phyloP scores from a whole-genome alignment of 1,140 invertebrate genomes.

The Calliopsis andreniformis region DNA sequence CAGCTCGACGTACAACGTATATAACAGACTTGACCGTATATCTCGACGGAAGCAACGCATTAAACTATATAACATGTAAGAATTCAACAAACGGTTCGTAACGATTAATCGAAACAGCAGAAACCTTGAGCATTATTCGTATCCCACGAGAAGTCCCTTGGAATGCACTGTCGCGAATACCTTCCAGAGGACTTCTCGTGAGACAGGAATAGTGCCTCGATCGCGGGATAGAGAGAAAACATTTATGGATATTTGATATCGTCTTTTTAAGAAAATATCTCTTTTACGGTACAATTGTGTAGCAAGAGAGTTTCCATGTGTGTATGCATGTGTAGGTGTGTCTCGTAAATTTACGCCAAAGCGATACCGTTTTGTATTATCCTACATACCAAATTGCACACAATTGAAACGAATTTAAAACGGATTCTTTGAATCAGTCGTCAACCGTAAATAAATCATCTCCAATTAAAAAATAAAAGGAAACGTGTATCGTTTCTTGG shows the following conservation, averaged over 20 bases:
- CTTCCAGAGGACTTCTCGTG: too few relatives aligned
- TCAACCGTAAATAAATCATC: too few relatives aligned
- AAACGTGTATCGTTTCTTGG: slow-evolving; percentile 21
- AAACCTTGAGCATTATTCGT: too few relatives aligned
- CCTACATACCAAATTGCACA: neutral
- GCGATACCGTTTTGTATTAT: neutral
- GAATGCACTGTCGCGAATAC: too few relatives aligned
- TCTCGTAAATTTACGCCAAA: slow-evolving; percentile 18
- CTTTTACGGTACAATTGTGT: neutral
- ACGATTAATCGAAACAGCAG: slow-evolving; percentile 54
- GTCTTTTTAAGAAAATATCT: slow-evolving; percentile 49
- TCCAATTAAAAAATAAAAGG: too few relatives aligned
- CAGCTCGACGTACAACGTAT: slow-evolving; percentile 31
- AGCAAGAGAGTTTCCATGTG: slow-evolving; percentile 4
- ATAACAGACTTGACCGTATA: slow-evolving; percentile 6
- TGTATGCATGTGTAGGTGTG: neutral
- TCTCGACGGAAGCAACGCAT: slow-evolving; percentile 39
- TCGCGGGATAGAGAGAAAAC: slow-evolving; percentile 33
- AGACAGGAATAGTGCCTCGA: too few relatives aligned
- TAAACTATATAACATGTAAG: slow-evolving; percentile 54
- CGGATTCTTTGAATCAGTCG: too few relatives aligned
- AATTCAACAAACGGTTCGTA: slow-evolving; percentile 58
- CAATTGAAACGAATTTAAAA: too few relatives aligned
- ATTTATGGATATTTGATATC: slow-evolving; percentile 26
- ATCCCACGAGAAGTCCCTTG: too few relatives aligned